Evolutionary conservation across 2,888 invertebrate genomes (phyloP), one percentile per base, ranked within the genome.

Genomic region (Cheilosia pagana): DNA sequence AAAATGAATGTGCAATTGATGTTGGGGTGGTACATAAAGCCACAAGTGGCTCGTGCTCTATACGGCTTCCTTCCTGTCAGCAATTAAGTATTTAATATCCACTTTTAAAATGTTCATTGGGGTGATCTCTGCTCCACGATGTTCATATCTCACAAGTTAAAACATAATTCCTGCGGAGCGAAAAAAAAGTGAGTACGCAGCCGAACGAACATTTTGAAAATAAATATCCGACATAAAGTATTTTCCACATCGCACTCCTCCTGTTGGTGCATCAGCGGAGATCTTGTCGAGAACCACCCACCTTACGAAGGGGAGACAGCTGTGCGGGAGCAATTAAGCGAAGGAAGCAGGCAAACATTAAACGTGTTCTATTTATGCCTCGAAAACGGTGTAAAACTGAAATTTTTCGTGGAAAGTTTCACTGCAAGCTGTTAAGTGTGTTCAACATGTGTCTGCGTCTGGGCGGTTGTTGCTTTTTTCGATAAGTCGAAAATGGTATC

Each of bases 81-180:
- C 82, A 83, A 83, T 83, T 83, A 83, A 83, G 78, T 83, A 83
- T 83, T 83, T 78, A 83, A 83, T 83, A 78, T 78, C 68, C 68
- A 83, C 82, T 78, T 83, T 78, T 14, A 68, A 16, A 50, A 62
- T 21, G 53, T 59, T 28, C 60, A 55, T 55, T 48, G 43, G 67
- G 68, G 62, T 50, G 62, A 74, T 78, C 72, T 45, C 12, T 23
- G 8, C 16, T 57, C 21, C 50, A 53, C 60, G 59, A 67, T 67
- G 43, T 31, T 67, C 53, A 53, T n/a, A 53, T 65, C 35, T 35
- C 50, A 45, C 41, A 52, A 72, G 43, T 59, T 62, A 53, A 45
- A 71, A 14, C 63, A 45, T 59, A 76, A 76, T 59, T 81, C 63
- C 63, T 59, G n/a, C 5, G 25, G 16, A 76, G 57, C 41, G 68